Conservation (phyloP, 1,140 invertebrate species). For the Sipha flava region DNA sequence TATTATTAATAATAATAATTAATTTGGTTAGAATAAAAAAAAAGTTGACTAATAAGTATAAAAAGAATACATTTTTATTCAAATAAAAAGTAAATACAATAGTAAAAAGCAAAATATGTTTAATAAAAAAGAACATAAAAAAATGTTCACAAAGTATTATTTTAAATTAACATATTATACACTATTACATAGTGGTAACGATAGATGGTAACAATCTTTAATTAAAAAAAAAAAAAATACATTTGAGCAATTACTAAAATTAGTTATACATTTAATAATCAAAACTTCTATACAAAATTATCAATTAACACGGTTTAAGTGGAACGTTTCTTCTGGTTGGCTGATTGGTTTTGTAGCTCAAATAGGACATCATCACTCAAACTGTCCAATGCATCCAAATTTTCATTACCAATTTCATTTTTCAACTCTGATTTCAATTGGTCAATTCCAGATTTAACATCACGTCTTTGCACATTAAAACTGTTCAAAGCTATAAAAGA, state of each 20-base stretch:
- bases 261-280: neutral
- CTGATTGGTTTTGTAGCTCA: constrained; percentile 10
- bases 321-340: neutral
- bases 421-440: neutral
- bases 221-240: neutral
- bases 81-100: no score
- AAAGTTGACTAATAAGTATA: no score
- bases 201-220: neutral
- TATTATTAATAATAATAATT: no score
- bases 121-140: neutral
- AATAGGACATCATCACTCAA: constrained; percentile 36
- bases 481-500: neutral
- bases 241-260: constrained; percentile 18
- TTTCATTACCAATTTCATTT: constrained; percentile 17
- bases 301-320: neutral
- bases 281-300: neutral
- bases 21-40: no score
- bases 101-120: neutral
- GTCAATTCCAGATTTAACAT: neutral
- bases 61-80: no score
- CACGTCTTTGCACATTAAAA: neutral
- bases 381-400: neutral
- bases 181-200: neutral
- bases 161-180: neutral
- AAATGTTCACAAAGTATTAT: neutral